Percentiles rank a stretch among this genome's conserved stretches.
phyloP scores from a whole-genome alignment of 2,888 invertebrate species.

The Perizoma flavofasciatum region DNA sequence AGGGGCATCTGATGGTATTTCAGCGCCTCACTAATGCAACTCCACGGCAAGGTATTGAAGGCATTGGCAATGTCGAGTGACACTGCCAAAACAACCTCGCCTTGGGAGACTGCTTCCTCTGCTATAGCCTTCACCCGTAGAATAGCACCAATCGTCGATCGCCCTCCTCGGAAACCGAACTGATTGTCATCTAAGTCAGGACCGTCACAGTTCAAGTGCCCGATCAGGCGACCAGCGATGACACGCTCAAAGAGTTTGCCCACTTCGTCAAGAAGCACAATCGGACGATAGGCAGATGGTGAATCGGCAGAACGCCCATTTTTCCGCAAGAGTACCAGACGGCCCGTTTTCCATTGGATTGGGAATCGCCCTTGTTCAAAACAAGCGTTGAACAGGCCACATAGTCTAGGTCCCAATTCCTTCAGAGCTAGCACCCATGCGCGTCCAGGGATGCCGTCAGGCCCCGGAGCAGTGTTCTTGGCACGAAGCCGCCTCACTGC shows the following conservation, averaged over 20 bases:
- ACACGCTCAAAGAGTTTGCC: background rate
- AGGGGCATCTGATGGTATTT: no score
- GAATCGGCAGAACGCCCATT: no score
- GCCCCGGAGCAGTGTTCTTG: background rate
- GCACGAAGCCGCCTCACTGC: background rate
- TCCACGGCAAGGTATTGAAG: slow-evolving; percentile 1
- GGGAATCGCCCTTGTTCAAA: no score
- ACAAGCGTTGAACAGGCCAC: background rate
- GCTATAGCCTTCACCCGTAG: background rate
- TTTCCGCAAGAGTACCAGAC: no score
- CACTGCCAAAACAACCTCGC: background rate
- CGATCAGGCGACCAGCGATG: background rate
- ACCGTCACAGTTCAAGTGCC: background rate
- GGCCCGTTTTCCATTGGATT: no score
- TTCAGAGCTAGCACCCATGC: background rate
- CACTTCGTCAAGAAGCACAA: background rate
- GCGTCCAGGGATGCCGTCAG: slow-evolving; percentile 1
- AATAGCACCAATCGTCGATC: no score
- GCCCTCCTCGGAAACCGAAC: no score
- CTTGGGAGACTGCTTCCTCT: background rate
- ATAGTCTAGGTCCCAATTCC: background rate
- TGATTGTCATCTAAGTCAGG: background rate
- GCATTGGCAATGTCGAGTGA: background rate
- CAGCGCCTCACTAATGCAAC: background rate
- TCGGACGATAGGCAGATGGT: no score